Conservation (phyloP, 2,888 invertebrate genomes). For the Drosophila borborema region DNA sequence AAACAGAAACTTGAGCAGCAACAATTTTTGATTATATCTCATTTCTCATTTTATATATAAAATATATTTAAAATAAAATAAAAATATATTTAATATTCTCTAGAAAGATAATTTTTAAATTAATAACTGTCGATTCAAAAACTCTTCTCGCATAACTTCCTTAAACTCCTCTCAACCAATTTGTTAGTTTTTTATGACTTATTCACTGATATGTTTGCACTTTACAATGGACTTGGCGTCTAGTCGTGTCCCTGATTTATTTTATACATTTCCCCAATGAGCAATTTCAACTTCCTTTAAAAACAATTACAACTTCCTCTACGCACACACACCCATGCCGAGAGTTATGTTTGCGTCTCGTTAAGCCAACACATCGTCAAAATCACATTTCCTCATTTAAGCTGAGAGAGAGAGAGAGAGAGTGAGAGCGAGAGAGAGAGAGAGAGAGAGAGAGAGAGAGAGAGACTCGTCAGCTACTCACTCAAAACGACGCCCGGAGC, state of each 20-base stretch:
- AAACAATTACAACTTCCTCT: constrained; percentile 79
- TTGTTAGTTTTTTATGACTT: constrained; percentile 11
- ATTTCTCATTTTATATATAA: too few relatives aligned
- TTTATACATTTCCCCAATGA: constrained; percentile 78
- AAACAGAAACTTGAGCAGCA: too few relatives aligned
- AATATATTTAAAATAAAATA: too few relatives aligned
- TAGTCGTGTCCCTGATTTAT: constrained; percentile 60
- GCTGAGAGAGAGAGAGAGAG: not conserved
- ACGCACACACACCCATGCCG: constrained; percentile 17
- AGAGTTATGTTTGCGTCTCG: constrained; percentile 48
- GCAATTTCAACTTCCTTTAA: constrained; percentile 77
- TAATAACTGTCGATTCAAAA: too few relatives aligned
- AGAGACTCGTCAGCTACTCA: constrained; percentile 52
- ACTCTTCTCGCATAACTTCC: not conserved
- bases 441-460: not conserved
- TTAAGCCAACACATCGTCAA: constrained; percentile 83
- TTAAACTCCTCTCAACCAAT: not conserved
- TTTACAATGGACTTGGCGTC: constrained; percentile 21
- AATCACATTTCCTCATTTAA: constrained; percentile 79
- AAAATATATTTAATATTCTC: too few relatives aligned
- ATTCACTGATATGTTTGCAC: constrained; percentile 22
- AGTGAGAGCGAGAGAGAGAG: not conserved
- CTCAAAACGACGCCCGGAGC: constrained; percentile 77
- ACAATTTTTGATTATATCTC: too few relatives aligned
- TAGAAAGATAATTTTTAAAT: too few relatives aligned